phyloP scores from a whole-genome alignment of 2,888 invertebrate species.

The Heliothis peltigera region DNA sequence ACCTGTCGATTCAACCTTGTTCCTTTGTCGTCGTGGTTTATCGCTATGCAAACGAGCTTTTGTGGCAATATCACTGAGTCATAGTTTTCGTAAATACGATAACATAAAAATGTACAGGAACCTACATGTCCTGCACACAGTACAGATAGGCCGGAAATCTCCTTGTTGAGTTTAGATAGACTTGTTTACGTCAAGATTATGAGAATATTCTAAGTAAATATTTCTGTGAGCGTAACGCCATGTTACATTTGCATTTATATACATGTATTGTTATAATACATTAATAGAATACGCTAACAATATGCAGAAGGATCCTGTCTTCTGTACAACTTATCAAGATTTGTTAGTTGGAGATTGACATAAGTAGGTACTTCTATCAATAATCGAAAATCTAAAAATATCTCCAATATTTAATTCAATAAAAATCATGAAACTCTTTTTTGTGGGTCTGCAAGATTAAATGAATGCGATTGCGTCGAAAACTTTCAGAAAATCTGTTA shows the following conservation, averaged over 20 bases:
- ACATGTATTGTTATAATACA: too few relatives aligned
- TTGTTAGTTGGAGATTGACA: too few relatives aligned
- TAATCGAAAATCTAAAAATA: too few relatives aligned
- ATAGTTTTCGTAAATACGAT: constrained; percentile 66
- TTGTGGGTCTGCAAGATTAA: too few relatives aligned
- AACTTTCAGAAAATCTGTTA: too few relatives aligned
- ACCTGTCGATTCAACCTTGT: constrained; percentile 84
- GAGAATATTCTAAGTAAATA: constrained; percentile 13
- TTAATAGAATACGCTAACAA: too few relatives aligned
- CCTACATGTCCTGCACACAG: constrained; percentile 41
- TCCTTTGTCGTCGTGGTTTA: constrained; percentile 80
- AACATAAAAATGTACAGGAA: constrained; percentile 52
- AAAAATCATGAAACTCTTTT: too few relatives aligned
- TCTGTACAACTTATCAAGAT: too few relatives aligned
- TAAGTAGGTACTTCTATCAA: too few relatives aligned
- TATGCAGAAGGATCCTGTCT: too few relatives aligned
- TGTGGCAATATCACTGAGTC: constrained; percentile 77
- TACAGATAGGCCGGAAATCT: constrained; percentile 49
- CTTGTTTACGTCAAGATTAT: constrained; percentile 32
- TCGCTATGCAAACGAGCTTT: constrained; percentile 80
- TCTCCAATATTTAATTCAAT: too few relatives aligned
- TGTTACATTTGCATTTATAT: not conserved
- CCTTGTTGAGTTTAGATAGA: constrained; percentile 56
- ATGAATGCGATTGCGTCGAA: too few relatives aligned
- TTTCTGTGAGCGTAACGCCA: not conserved